Conservation (phyloP, 2,888 invertebrate species). For the Chrysina gloriosa region DNA sequence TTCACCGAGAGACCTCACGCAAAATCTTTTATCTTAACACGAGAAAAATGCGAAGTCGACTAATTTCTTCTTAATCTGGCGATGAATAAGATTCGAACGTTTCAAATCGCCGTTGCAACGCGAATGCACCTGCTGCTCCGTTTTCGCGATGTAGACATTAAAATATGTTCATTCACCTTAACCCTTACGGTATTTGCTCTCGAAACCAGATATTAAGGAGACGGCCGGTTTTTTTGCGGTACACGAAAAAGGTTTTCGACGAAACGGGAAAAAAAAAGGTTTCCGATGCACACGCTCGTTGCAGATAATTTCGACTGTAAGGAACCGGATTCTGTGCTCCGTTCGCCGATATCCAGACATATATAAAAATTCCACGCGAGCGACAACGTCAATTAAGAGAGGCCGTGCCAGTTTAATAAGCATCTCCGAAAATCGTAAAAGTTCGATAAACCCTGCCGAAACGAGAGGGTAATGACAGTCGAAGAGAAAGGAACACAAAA, state of each 20-base stretch:
- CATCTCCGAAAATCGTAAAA: not conserved
- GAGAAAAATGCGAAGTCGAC: too few relatives aligned
- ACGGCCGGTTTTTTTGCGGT: not conserved
- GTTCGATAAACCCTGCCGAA: slow-evolving; percentile 15
- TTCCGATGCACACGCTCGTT: not conserved
- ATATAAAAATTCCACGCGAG: not conserved
- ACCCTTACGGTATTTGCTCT: slow-evolving; percentile 17
- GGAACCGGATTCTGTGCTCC: not conserved
- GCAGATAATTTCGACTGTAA: not conserved
- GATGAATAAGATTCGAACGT: too few relatives aligned
- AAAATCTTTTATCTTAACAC: too few relatives aligned
- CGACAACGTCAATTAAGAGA: slow-evolving; percentile 3
- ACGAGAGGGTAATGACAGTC: not conserved
- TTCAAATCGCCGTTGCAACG: too few relatives aligned
- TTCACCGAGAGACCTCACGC: too few relatives aligned
- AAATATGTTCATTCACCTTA: slow-evolving; percentile 11
- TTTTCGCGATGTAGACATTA: not conserved
- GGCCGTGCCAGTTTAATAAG: not conserved
- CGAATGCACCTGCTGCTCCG: not conserved
- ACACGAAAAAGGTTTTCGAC: not conserved
- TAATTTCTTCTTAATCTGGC: too few relatives aligned
- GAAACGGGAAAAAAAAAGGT: not conserved
- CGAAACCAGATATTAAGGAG: not conserved
- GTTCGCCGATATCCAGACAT: not conserved
- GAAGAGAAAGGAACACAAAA: slow-evolving; percentile 4